These are phyloP conservation scores for Andrena dorsata DNA, from an alignment of 2,888 invertebrate species.

Conservation along the genomic window DNA sequence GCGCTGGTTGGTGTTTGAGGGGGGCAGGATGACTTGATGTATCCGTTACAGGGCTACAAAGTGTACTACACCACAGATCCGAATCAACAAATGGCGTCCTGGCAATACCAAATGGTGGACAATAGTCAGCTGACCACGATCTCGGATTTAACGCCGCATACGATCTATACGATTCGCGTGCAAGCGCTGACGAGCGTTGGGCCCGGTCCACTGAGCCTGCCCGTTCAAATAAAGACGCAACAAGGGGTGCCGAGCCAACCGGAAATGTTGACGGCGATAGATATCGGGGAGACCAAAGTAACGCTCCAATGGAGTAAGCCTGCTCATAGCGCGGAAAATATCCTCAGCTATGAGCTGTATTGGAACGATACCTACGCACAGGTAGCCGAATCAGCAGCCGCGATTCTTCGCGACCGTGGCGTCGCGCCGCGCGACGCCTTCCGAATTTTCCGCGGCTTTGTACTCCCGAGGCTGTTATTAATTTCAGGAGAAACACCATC, in stretches of 20 bases:
- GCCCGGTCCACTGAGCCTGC: slow-evolving; percentile 96
- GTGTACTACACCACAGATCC: slow-evolving; percentile 98
- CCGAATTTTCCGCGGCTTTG: background rate
- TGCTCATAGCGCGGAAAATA: slow-evolving; percentile 95
- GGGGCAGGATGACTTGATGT: background rate
- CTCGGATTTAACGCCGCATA: slow-evolving; percentile 95
- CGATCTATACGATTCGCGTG: slow-evolving; percentile 97
- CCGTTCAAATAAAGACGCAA: slow-evolving; percentile 99
- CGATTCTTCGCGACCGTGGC: background rate
- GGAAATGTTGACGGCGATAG: slow-evolving; percentile 93
- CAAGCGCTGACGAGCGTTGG: slow-evolving; percentile 98
- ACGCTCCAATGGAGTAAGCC: slow-evolving; percentile 97
- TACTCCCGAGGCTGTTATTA: background rate
- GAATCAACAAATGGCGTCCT: slow-evolving; percentile 93
- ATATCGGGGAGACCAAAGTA: slow-evolving; percentile 95
- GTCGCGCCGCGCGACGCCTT: too few relatives aligned
- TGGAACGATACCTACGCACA: slow-evolving; percentile 98
- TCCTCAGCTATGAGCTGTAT: slow-evolving; percentile 97
- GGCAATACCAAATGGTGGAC: slow-evolving; percentile 97
- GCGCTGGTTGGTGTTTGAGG: too few relatives aligned
- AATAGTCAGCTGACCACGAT: slow-evolving; percentile 97
- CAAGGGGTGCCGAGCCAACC: slow-evolving; percentile 99
- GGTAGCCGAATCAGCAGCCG: slow-evolving; percentile 78
- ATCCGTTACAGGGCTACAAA: slow-evolving; percentile 93
- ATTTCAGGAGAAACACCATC: slow-evolving; percentile 91